Evolutionary conservation across 2,888 invertebrate species (phyloP), one percentile per base, ranked within the genome.

Genomic region (Drosophila limbata): DNA sequence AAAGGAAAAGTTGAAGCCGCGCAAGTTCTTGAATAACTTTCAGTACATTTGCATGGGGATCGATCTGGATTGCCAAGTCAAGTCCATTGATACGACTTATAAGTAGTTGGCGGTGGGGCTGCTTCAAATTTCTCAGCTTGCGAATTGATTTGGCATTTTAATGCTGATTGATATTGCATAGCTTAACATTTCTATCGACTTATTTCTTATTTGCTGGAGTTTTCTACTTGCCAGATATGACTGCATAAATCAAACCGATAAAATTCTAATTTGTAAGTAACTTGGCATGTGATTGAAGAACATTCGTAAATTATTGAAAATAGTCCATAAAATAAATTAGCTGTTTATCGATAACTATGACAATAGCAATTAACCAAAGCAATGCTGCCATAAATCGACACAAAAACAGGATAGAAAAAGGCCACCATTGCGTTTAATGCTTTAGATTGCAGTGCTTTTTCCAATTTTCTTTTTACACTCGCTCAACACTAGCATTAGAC

Each of bases 21-120:
- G 17, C 45, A 70, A 70, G 64, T 76, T 74, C 61, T 62, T 73
- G 68, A 65, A 68, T 62, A 72, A 71, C 59, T 79, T 82, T 70
- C 81, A 73, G 75, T 75, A 81, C 56, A 77, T 77, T 77, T 77
- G 62, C 67, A 77, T 73, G 56, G 19, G 15, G 55, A 28, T 50
- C 25, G 25, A 25, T 25, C 25, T 28, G 35, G 31, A 45, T 65
- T 35, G 51, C n/a, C 63, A 25, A 57, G 45, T 47, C 33, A 39
- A 21, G 4, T 31, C 31, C 63, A 56, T 44, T 61, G 53, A 67
- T 60, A 28, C 40, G 42, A 47, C 25, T 61, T 57, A 44, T 19
- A 61, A 53, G 39, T 31, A 56, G 56, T 59, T 57, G 4, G 4
- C n/a, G 21, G 13, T 10, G 11, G 6, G 17, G 31, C 4, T 50